phyloP scores from a whole-genome alignment of 2,113 vertebrate genomes.

The Cheirogaleus medius region DNA sequence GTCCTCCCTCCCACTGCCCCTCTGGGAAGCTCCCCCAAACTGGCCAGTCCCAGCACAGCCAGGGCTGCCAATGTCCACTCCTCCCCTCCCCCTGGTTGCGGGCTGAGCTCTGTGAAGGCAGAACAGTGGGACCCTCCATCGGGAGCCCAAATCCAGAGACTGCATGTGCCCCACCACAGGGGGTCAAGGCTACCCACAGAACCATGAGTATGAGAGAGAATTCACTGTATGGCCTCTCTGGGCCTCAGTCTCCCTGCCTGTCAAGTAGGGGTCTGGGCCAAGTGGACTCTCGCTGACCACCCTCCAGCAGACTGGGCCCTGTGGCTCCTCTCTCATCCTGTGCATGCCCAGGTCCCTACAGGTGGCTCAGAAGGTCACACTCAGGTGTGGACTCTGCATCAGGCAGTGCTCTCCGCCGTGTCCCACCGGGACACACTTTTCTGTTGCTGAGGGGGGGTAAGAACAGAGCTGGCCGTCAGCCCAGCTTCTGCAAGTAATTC shows the following conservation, averaged over 20 bases:
- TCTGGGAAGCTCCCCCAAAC: not conserved
- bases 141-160: not conserved
- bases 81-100: fast-evolving
- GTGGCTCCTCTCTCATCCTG: not conserved
- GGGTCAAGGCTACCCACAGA: not conserved
- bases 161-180: fast-evolving
- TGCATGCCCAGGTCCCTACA: not conserved
- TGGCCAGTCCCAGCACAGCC: not conserved
- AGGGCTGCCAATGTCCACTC: not conserved
- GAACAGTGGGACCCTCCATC: not conserved
- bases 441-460: not conserved
- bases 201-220: no score
- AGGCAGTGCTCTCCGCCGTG: not conserved
- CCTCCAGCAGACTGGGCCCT: not conserved
- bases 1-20: not conserved
- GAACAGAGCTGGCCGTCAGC: not conserved
- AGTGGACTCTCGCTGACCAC: not conserved
- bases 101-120: not conserved
- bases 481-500: not conserved
- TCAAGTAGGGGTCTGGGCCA: not conserved
- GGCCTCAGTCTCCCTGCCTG: not conserved
- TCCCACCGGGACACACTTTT: not conserved
- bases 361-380: not conserved
- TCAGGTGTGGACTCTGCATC: not conserved
- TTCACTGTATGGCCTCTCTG: not conserved